These are phyloP conservation scores for Antrozous pallidus DNA, from an alignment of 2,797 vertebrate genomes.

Conservation along the genomic window DNA sequence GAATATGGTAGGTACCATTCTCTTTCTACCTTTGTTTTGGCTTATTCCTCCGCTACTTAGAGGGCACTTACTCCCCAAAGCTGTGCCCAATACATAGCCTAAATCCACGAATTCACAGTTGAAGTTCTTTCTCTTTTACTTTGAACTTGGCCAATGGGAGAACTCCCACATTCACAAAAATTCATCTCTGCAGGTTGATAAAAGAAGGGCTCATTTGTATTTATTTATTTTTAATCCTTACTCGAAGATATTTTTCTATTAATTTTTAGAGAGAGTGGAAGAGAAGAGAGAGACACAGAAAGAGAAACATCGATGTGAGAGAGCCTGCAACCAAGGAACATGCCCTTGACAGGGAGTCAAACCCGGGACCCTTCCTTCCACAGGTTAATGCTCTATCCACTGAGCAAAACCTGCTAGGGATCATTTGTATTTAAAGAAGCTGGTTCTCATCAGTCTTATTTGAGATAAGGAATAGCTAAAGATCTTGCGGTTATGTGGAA, in stretches of 20 bases:
- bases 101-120: neutral
- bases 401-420: too few relatives aligned
- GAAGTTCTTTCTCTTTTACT: neutral
- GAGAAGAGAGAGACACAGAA: too few relatives aligned
- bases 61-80: neutral
- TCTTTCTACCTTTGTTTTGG: neutral
- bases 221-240: neutral
- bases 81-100: neutral
- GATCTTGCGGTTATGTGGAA: neutral
- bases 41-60: neutral
- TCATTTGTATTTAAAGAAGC: neutral
- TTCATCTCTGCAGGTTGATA: neutral
- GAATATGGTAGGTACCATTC: neutral
- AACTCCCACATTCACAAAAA: neutral
- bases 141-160: neutral
- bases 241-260: too few relatives aligned
- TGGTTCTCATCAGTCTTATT: slow-evolving; percentile 40
- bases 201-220: neutral
- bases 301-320: too few relatives aligned
- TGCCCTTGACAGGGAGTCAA: too few relatives aligned
- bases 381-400: too few relatives aligned
- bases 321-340: too few relatives aligned
- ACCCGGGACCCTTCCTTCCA: too few relatives aligned
- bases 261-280: too few relatives aligned
- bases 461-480: slow-evolving; percentile 13